phyloP scores from a whole-genome alignment of 2,113 vertebrate genomes.

The Dolichallabes microphthalmus region DNA sequence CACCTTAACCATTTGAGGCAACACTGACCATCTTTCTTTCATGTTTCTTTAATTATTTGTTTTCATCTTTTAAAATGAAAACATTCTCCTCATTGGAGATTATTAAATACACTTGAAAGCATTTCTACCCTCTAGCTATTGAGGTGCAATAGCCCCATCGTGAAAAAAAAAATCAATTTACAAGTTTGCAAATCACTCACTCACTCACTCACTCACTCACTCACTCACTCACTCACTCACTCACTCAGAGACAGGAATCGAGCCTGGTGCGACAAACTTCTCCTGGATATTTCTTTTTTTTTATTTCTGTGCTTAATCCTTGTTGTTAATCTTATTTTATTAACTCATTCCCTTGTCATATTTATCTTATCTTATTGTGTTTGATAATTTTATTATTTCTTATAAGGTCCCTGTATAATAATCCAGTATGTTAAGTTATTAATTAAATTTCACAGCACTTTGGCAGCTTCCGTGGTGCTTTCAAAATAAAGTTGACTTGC shows the following conservation, averaged over 20 bases:
- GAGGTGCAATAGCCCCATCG: background rate
- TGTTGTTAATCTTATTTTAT: background rate
- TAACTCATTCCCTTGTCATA: background rate
- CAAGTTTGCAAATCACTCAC: too few relatives aligned
- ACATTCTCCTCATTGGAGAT: background rate
- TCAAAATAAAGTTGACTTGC: background rate
- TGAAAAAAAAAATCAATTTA: too few relatives aligned
- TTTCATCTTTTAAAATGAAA: background rate
- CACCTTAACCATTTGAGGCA: too few relatives aligned
- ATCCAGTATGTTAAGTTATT: background rate
- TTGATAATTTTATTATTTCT: background rate
- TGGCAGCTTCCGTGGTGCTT: background rate
- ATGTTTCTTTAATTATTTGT: background rate
- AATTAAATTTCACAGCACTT: background rate
- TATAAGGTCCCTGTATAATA: background rate
- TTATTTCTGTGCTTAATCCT: background rate
- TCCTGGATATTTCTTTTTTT: background rate
- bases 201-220: too few relatives aligned
- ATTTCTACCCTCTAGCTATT: too few relatives aligned
- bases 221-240: too few relatives aligned
- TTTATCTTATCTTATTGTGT: background rate
- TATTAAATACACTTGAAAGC: too few relatives aligned
- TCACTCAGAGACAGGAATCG: too few relatives aligned
- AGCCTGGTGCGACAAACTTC: background rate
- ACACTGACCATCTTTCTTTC: background rate